These are phyloP conservation scores for Bradypus variegatus DNA, from an alignment of 2,797 vertebrate genomes.

Conservation along the genomic window DNA sequence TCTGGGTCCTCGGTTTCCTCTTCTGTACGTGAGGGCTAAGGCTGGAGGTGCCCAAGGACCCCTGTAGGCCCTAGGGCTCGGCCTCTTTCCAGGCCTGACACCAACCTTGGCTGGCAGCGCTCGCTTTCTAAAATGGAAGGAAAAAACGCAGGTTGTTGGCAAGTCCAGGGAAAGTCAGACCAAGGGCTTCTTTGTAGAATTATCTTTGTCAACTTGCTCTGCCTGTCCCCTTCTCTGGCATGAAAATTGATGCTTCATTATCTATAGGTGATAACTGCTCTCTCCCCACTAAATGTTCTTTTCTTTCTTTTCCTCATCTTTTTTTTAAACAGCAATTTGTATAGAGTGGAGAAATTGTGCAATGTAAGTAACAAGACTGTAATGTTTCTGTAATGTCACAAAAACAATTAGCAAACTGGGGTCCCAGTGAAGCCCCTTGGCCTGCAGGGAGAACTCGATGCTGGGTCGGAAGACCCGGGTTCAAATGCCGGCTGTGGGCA, in stretches of 20 bases:
- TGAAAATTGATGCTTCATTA: constrained; percentile 26
- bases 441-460: too few relatives aligned
- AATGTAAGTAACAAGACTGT: not conserved
- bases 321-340: not conserved
- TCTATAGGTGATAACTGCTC: not conserved
- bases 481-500: not conserved
- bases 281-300: not conserved
- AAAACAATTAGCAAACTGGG: not conserved
- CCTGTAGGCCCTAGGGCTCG: not conserved
- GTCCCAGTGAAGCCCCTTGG: not conserved
- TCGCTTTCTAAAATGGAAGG: constrained; percentile 19
- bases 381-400: not conserved
- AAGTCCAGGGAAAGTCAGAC: constrained; percentile 30
- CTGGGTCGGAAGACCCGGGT: not conserved
- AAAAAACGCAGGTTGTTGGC: not conserved
- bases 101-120: not conserved
- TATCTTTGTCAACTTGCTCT: constrained; percentile 36
- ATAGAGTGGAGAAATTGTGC: not conserved
- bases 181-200: not conserved
- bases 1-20: not conserved
- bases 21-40: fast-evolving
- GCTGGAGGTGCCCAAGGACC: not conserved
- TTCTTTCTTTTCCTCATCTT: not conserved
- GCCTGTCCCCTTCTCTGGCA: constrained; percentile 1
- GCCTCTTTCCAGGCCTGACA: not conserved